Base-by-base conservation (phyloP, 92 coral and sea anemone species). In the Bergia sp. region DNA sequence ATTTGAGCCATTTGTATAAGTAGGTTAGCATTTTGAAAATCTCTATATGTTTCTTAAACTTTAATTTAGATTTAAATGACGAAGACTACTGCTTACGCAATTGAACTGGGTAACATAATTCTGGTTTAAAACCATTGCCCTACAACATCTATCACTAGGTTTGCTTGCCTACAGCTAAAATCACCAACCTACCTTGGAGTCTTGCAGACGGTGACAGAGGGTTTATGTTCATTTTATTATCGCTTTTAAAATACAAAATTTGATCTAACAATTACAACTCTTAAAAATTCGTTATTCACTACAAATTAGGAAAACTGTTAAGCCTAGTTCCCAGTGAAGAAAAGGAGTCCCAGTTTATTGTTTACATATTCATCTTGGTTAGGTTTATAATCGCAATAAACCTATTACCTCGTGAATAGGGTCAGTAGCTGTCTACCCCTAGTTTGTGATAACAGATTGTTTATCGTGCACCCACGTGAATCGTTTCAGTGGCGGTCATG, bases 391-490 rank as follows among this genome's bases (percentile, higher is more conserved):
- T 61, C 67, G 3, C 69, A 61, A 61, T 15, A 16, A 53, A 61
- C 69, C 29, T 61, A 61, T 61, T 61, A 61, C 12, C 8, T 61
- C 29, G 23, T 11, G 7, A 61, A 61, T 7, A 3, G 77, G 9
- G 4, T 7, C 5, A 73, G 43, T 73, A 37, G 77, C 6, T 73
- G 55, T 78, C 55, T 43, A 79, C 65, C 82, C 82, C 29, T 79
- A 79, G 82, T 79, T 79, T 79, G 82, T 79, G 82, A 79, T 79
- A 79, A 79, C 82, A 79, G 82, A 45, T 79, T 53, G 39, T 50
- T 79, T 49, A 79, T 53, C 37, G 82, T 44, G 82, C 82, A 79
- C 82, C 21, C 58, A 29, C 65, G 36, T n/a, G 18, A 50, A 41
- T 4, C 5, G 47, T 40, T 76, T 42, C 47, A 44, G 45, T 41